phyloP scores from a whole-genome alignment of 2,113 vertebrate genomes.

The Cromileptes altivelis region DNA sequence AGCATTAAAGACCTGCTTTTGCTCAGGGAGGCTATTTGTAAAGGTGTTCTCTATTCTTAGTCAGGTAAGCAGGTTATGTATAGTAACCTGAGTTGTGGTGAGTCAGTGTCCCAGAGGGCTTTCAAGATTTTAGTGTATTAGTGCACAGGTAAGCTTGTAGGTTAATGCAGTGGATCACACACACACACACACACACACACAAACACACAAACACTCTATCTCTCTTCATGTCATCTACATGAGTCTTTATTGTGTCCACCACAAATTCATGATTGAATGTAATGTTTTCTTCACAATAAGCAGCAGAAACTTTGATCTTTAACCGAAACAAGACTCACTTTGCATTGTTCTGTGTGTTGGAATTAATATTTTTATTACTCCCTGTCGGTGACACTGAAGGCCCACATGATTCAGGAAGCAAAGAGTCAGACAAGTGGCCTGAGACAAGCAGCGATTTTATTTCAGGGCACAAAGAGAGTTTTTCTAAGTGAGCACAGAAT shows the following conservation, averaged over 20 bases:
- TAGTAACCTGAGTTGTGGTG: conserved; percentile 39
- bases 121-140: conserved; percentile 32
- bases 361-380: background rate
- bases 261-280: background rate
- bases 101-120: conserved; percentile 30
- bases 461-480: no score
- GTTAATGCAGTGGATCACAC: conserved; percentile 34
- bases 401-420: background rate
- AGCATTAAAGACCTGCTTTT: conserved; percentile 56
- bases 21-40: conserved; percentile 58
- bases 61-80: conserved; percentile 62
- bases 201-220: background rate
- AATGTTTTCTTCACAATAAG: background rate
- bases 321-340: background rate
- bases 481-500: no score
- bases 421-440: background rate
- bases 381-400: background rate
- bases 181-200: background rate
- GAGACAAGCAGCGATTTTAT: background rate
- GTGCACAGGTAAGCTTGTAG: conserved; percentile 50
- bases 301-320: background rate
- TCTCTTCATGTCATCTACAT: background rate
- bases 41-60: conserved; percentile 63
- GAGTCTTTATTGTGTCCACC: background rate
- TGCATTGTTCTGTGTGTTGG: background rate